Evolutionary conservation across 2,797 vertebrate genomes (phyloP).

Genomic region (Cryptoblepharus egeriae): DNA sequence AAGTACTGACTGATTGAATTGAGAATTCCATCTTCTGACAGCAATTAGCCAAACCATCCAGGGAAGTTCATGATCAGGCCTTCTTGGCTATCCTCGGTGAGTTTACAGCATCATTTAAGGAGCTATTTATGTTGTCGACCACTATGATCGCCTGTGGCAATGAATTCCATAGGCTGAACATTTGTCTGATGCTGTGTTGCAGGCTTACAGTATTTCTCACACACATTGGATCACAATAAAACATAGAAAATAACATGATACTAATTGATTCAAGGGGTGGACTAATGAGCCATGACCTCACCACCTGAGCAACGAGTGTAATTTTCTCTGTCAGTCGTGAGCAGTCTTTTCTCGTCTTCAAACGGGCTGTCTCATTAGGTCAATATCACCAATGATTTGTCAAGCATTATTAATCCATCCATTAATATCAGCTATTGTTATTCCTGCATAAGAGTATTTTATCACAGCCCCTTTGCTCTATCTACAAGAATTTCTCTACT

Average conservation of each 20-base stretch:
- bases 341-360: constrained; percentile 9
- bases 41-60: not conserved
- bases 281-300: constrained; percentile 9
- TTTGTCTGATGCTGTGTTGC: not conserved
- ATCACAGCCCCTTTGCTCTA: not conserved
- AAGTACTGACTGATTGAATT: not conserved
- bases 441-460: constrained; percentile 20
- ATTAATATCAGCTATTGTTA: constrained; percentile 8
- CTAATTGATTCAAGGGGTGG: not conserved
- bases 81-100: not conserved
- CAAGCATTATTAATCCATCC: constrained; percentile 30
- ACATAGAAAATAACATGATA: constrained; percentile 31
- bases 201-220: not conserved
- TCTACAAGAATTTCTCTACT: not conserved
- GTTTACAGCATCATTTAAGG: not conserved
- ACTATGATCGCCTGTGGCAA: not conserved
- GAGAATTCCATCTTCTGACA: not conserved
- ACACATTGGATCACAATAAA: constrained; percentile 4
- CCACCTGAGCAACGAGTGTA: constrained; percentile 6
- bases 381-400: constrained; percentile 17
- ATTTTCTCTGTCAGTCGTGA: not conserved
- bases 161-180: not conserved
- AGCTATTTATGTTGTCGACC: not conserved
- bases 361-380: constrained; percentile 17
- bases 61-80: not conserved